phyloP scores from a whole-genome alignment of 2,113 vertebrate genomes.

The Polyodon spathula region DNA sequence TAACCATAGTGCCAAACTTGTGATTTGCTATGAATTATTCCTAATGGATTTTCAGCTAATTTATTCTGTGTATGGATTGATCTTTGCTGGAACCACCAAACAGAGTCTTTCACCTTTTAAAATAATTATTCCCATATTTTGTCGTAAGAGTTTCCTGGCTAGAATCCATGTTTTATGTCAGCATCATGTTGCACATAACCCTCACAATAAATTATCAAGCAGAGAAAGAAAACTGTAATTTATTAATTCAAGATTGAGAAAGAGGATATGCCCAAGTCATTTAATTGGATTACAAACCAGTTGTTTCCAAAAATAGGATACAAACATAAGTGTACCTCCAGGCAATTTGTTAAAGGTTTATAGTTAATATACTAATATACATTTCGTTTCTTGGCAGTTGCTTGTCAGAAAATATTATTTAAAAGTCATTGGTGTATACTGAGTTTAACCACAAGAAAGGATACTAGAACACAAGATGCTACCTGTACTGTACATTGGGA shows the following conservation, averaged over 20 bases:
- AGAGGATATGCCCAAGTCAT: neutral
- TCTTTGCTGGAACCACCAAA: constrained; percentile 1
- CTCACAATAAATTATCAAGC: neutral
- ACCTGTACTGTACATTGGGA: no score
- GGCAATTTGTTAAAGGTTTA: neutral
- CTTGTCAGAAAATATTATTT: no score
- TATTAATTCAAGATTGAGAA: neutral
- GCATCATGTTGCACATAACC: neutral
- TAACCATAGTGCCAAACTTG: no score
- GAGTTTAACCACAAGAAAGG: no score
- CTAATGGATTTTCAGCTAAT: no score
- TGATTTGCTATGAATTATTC: no score
- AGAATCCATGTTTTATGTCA: constrained; percentile 7
- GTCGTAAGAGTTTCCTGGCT: constrained; percentile 3
- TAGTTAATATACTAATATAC: neutral
- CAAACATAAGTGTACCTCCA: neutral
- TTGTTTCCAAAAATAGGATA: neutral
- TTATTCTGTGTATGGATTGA: neutral
- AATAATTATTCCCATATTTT: neutral
- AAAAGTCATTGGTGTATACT: no score
- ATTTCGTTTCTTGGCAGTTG: neutral
- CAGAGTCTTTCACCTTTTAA: neutral
- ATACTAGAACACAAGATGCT: no score
- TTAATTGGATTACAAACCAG: neutral
- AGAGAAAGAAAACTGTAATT: neutral